Percentiles rank a stretch among this genome's conserved stretches.
Evolutionary conservation across 30 jellyfish, hydroid and myxozoan genomes (phyloP).

Genomic region (Morbakka virulenta): DNA sequence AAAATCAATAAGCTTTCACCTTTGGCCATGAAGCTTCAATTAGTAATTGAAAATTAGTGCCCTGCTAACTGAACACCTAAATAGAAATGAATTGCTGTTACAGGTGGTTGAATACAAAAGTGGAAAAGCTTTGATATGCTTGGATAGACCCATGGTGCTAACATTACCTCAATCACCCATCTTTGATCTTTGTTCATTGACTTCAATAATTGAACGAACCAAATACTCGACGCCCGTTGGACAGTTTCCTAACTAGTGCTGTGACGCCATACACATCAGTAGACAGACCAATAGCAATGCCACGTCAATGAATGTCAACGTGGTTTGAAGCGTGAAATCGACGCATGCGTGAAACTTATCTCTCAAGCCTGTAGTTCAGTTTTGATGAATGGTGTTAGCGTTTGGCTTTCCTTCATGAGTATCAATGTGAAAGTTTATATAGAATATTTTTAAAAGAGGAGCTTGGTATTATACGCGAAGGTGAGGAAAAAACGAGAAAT

Average conservation of each 20-base stretch:
- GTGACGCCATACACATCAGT: conserved; percentile 87
- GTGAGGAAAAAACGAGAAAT: neutral
- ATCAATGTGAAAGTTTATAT: neutral
- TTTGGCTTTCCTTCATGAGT: neutral
- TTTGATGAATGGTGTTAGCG: neutral
- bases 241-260: conserved; percentile 52
- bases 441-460: neutral
- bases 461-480: neutral
- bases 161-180: conserved; percentile 82
- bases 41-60: neutral
- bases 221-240: conserved; percentile 49
- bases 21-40: neutral
- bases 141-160: conserved; percentile 38
- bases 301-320: conserved; percentile 74
- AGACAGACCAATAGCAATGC: conserved; percentile 84
- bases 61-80: neutral
- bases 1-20: neutral
- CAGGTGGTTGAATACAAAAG: neutral
- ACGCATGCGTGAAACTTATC: conserved; percentile 77
- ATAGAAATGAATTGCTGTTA: neutral
- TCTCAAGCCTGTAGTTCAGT: neutral
- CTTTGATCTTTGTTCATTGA: conserved; percentile 56
- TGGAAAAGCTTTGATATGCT: neutral
- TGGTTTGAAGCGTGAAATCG: conserved; percentile 29
- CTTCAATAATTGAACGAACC: conserved; percentile 28